These are phyloP conservation scores for Haliclystus octoradiatus DNA, from an alignment of 30 jellyfish, hydroid and myxozoan species.

Conservation along the genomic window DNA sequence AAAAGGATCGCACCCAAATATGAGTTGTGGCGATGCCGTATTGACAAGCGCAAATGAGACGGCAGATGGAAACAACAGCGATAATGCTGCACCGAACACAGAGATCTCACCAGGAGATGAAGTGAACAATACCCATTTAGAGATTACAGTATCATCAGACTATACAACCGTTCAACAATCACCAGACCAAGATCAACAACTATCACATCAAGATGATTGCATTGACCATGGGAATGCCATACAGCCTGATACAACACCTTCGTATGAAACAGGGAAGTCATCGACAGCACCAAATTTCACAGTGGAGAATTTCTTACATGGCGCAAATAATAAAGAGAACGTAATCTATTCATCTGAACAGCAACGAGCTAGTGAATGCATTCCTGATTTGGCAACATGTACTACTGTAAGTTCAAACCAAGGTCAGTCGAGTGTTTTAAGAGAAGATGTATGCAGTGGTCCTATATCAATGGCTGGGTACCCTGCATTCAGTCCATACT, in stretches of 20 bases:
- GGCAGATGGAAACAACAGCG: background rate
- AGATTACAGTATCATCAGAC: too few species aligned
- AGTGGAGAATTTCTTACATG: constrained; percentile 37
- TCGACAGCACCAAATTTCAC: constrained; percentile 31
- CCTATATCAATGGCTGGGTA: constrained; percentile 13
- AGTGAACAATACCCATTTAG: too few species aligned
- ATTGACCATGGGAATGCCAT: background rate
- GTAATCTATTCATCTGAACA: background rate
- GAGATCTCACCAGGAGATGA: background rate
- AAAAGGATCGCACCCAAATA: constrained; percentile 19
- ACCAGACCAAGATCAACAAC: too few species aligned
- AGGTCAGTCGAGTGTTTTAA: background rate
- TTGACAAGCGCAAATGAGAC: background rate
- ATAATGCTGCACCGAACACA: background rate
- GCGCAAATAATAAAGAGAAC: constrained; percentile 7
- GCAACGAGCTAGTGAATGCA: background rate
- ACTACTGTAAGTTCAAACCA: constrained; percentile 3
- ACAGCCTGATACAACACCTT: too few species aligned
- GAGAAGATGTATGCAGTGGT: background rate
- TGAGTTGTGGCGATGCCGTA: constrained; percentile 16
- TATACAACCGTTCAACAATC: too few species aligned
- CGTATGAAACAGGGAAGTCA: background rate
- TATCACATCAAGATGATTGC: background rate
- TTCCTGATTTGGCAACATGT: constrained; percentile 12
- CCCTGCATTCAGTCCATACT: constrained; percentile 37